Evolutionary conservation across 2,888 invertebrate species (phyloP).

Genomic region (Macrostomum cliftonense): DNA sequence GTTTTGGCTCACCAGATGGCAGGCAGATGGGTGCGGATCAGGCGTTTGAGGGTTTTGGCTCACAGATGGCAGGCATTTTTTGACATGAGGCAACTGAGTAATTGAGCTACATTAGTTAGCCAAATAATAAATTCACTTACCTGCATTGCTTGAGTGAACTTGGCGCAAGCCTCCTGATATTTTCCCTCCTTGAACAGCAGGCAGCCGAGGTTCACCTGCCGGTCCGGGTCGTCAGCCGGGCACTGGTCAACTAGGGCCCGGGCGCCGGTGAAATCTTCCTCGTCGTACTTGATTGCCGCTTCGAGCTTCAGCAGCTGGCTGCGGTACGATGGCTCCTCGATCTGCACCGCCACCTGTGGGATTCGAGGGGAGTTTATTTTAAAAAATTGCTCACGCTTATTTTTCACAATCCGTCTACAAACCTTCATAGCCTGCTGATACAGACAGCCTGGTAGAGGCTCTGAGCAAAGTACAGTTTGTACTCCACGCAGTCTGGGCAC

Average conservation of each 20-base stretch:
- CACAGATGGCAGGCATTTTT: no score
- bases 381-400: no score
- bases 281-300: slow-evolving; percentile 90
- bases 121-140: no score
- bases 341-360: slow-evolving; percentile 27
- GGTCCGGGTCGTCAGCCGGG: slow-evolving; percentile 68
- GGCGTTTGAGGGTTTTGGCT: no score
- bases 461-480: slow-evolving; percentile 78
- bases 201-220: slow-evolving; percentile 82
- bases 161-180: slow-evolving; percentile 71
- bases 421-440: slow-evolving; percentile 73
- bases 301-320: slow-evolving; percentile 17
- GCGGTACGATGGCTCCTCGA: slow-evolving; percentile 28
- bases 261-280: slow-evolving; percentile 65
- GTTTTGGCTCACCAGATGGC: no score
- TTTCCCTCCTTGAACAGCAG: slow-evolving; percentile 73
- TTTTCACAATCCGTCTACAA: no score
- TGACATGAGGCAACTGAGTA: no score
- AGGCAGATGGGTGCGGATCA: no score
- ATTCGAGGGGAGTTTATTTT: no score
- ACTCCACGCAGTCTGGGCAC: slow-evolving; percentile 70
- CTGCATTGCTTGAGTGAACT: slow-evolving; percentile 68
- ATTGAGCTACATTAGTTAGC: no score
- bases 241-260: slow-evolving; percentile 66
- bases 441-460: slow-evolving; percentile 75